Percentiles rank a stretch among this genome's conserved stretches.
Evolutionary conservation across 2,797 vertebrate genomes (phyloP).

Genomic region (Intellagama lesueurii): DNA sequence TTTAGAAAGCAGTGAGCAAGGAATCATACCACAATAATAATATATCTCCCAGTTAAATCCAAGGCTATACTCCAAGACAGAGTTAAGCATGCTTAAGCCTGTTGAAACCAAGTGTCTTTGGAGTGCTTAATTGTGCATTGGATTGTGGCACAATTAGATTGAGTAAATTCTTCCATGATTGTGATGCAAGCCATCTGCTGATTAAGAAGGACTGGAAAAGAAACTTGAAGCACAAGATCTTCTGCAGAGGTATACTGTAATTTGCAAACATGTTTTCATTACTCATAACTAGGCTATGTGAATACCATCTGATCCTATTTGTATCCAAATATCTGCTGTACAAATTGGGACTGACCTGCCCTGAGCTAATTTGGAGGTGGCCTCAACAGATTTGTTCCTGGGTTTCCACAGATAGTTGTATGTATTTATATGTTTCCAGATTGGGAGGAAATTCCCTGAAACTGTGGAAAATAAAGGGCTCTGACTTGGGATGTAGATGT

Average conservation of each 20-base stretch:
- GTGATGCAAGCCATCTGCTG: neutral
- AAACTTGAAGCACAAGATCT: neutral
- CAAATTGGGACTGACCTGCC: too few relatives aligned
- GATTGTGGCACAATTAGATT: neutral
- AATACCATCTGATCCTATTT: too few relatives aligned
- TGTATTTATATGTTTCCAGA: too few relatives aligned
- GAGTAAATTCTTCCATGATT: neutral
- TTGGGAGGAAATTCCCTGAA: too few relatives aligned
- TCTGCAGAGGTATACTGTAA: neutral
- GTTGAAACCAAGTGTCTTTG: neutral
- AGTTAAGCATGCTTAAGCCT: neutral
- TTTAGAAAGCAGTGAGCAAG: neutral
- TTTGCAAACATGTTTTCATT: neutral
- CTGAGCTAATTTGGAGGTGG: too few relatives aligned
- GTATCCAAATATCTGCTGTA: too few relatives aligned
- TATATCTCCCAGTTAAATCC: neutral
- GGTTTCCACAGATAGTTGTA: too few relatives aligned
- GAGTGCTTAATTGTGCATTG: neutral
- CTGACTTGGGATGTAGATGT: too few relatives aligned
- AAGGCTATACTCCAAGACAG: neutral
- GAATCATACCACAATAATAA: constrained; percentile 8
- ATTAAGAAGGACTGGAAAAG: neutral
- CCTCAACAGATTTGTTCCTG: too few relatives aligned
- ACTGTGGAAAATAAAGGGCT: too few relatives aligned
- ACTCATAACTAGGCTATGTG: neutral